Percentiles rank a stretch among this genome's conserved stretches.
These are phyloP conservation scores for Pteronotus mesoamericanus DNA, from an alignment of 2,797 vertebrate genomes.

Conservation along the genomic window DNA sequence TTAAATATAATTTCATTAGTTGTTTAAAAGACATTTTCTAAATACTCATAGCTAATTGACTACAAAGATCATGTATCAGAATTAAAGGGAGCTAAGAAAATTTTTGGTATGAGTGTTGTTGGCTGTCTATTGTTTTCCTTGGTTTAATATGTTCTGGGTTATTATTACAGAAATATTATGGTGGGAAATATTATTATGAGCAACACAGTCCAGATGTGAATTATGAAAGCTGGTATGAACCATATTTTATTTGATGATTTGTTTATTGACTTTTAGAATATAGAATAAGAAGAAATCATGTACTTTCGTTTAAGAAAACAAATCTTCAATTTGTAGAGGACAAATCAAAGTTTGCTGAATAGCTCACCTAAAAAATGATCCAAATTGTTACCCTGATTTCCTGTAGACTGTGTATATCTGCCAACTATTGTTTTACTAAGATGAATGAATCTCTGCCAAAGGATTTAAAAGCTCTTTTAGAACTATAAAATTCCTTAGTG, in stretches of 20 bases:
- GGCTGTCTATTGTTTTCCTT: neutral
- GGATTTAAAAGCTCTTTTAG: slow-evolving; percentile 60
- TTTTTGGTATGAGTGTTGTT: slow-evolving; percentile 17
- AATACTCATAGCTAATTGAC: neutral
- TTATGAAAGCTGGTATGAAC: slow-evolving; percentile 21
- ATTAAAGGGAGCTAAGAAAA: neutral
- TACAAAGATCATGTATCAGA: neutral
- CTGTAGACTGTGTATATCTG: slow-evolving; percentile 51
- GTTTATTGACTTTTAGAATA: slow-evolving; percentile 60
- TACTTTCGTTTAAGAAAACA: slow-evolving; percentile 50
- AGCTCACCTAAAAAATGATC: slow-evolving; percentile 52
- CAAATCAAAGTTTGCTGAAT: slow-evolving; percentile 54
- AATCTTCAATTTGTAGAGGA: slow-evolving; percentile 40
- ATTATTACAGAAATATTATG: slow-evolving; percentile 7
- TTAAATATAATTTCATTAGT: neutral
- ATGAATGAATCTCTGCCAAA: slow-evolving; percentile 61
- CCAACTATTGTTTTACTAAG: slow-evolving; percentile 68
- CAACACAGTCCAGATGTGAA: neutral
- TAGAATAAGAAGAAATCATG: slow-evolving; percentile 36
- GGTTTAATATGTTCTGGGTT: slow-evolving; percentile 18
- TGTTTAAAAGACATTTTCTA: slow-evolving; percentile 34
- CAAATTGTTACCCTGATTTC: slow-evolving; percentile 52
- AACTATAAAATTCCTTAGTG: slow-evolving; percentile 63
- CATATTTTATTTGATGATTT: slow-evolving; percentile 52
- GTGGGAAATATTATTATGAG: neutral